A percentile compares a stretch with the other conserved stretches of the same genome.
Evolutionary conservation across 2,888 invertebrate genomes (phyloP).

Genomic region (Sceliomorpha sp.): DNA sequence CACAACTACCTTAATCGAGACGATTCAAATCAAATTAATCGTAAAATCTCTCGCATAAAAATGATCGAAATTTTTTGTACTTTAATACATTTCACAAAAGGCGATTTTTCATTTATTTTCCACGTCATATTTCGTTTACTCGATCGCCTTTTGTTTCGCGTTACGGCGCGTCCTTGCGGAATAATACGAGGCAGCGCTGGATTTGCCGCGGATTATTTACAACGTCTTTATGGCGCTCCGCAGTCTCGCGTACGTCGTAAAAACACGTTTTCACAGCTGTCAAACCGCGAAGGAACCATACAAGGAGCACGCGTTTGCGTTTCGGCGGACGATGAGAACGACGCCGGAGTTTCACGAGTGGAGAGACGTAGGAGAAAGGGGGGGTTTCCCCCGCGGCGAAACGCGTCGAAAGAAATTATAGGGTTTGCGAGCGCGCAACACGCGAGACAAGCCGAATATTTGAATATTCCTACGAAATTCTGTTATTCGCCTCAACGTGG

Average conservation of each 20-base stretch:
- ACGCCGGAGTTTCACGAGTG: slow-evolving; percentile 35
- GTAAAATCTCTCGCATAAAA: too few relatives aligned
- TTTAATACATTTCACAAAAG: too few relatives aligned
- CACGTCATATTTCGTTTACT: too few relatives aligned
- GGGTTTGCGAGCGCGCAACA: slow-evolving; percentile 33
- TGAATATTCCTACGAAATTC: slow-evolving; percentile 16
- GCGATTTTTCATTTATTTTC: too few relatives aligned
- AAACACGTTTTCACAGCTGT: slow-evolving; percentile 58
- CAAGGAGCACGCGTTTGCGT: slow-evolving; percentile 43
- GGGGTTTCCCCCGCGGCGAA: slow-evolving; percentile 51
- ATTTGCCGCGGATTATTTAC: slow-evolving; percentile 50
- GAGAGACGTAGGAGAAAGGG: slow-evolving; percentile 28
- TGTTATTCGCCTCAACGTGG: too few relatives aligned
- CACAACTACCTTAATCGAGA: too few relatives aligned
- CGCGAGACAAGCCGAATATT: slow-evolving; percentile 31
- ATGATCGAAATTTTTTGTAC: too few relatives aligned
- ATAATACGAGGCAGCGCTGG: too few relatives aligned
- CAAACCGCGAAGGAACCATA: slow-evolving; percentile 55
- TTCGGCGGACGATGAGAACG: slow-evolving; percentile 46
- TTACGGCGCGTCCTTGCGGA: too few relatives aligned
- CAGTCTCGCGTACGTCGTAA: slow-evolving; percentile 45
- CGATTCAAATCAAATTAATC: too few relatives aligned
- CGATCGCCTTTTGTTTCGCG: too few relatives aligned
- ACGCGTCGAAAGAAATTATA: slow-evolving; percentile 47
- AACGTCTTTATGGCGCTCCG: slow-evolving; percentile 48